These are phyloP conservation scores for Anorthoa munda DNA, from an alignment of 2,888 invertebrate genomes.

Conservation along the genomic window DNA sequence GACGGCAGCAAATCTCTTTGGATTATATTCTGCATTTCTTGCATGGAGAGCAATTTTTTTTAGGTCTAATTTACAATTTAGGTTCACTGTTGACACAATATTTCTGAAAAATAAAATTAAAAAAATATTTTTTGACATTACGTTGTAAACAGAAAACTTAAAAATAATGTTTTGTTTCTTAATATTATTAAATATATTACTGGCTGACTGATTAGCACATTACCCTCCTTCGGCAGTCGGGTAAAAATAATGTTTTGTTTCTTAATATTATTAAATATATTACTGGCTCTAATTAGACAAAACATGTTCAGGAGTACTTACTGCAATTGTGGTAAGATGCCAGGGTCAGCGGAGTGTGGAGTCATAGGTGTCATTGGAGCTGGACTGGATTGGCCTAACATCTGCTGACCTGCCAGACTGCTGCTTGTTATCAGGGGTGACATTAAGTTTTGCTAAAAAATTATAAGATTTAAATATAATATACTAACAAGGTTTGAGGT, in stretches of 20 bases:
- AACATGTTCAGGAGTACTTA: constrained; percentile 82
- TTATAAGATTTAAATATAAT: not conserved
- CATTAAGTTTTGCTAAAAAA: constrained; percentile 94
- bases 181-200: not conserved
- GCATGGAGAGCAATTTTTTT: constrained; percentile 99
- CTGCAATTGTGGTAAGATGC: constrained; percentile 98
- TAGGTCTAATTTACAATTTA: constrained; percentile 98
- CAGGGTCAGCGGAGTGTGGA: constrained; percentile 97
- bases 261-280: not conserved
- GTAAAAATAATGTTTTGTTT: not conserved
- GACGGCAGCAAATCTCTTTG: constrained; percentile 99
- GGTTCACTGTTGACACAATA: constrained; percentile 99
- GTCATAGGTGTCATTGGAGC: constrained; percentile 97
- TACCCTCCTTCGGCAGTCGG: too few species aligned
- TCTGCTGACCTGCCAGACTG: constrained; percentile 91
- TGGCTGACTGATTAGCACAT: not conserved
- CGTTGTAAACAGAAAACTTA: not conserved
- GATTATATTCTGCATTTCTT: constrained; percentile 99
- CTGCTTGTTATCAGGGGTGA: constrained; percentile 94
- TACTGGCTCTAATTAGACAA: not conserved
- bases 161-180: not conserved
- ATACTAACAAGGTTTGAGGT: not conserved
- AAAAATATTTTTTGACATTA: not conserved
- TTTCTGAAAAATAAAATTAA: constrained; percentile 93
- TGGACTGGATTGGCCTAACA: constrained; percentile 93